Evolutionary conservation across 92 coral and sea anemone species (phyloP), one percentile per base, ranked within the genome.

Genomic region (Bergia puertoricense): DNA sequence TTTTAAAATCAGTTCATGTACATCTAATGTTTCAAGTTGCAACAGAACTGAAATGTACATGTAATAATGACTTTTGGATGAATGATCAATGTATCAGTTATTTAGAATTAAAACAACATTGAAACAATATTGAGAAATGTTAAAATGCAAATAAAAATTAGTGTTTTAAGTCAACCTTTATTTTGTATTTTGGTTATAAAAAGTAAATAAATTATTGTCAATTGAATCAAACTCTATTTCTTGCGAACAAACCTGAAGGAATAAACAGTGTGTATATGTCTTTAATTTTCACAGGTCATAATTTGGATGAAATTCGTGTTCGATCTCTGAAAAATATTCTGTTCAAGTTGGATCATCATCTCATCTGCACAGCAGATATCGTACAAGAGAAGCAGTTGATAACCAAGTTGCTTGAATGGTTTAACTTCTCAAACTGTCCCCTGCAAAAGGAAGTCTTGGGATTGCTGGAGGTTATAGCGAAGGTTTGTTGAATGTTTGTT

Each of bases 281-380:
- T 50, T 10, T 54, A 6, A 48, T 62, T 54, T 20, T 22, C 9
- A 65, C 68, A 97, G 99, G 97, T 42, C 99, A 97, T 73, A 77
- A 89, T 59, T 91, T 97, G 22, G 97, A 97, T 86, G 99, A 97
- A 78, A 97, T 97, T 80, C 89, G 98, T 68, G 96, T 95, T 48
- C 94, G 99, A 30, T 95, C 99, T 44, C 89, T 95, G 5, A 96
- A 90, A 89, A 95, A 94, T 83, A 97, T 97, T 84, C 66, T 94
- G 86, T 95, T 97, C 74, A 97, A 97, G 92, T 86, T 97, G 81
- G 96, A 94, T n/a, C 99, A 97, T 89, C 94, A 95, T 90, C 83
- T 97, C 75, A 93, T 97, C 18, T 94, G 98, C 82, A 81, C 92
- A 74, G 93, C 95, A 16, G 99, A 97, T 91, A 86, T 97, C 76